phyloP scores from a whole-genome alignment of 2,797 vertebrate species.

The Hipposideros larvatus region DNA sequence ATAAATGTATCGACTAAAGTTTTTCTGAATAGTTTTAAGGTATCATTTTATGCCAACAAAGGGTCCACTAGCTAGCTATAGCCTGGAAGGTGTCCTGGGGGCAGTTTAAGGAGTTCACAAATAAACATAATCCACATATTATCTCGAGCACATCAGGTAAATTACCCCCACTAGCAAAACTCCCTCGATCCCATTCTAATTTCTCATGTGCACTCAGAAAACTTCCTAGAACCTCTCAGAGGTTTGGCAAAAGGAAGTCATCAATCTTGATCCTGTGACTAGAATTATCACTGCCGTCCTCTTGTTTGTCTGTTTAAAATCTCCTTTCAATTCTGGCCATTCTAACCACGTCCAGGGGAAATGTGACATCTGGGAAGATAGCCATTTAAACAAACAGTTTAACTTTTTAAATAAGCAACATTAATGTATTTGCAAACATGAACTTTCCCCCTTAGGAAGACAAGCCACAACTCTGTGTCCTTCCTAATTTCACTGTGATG shows the following conservation, averaged over 20 bases:
- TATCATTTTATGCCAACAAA: constrained; percentile 73
- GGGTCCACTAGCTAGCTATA: constrained; percentile 64
- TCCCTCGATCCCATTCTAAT: constrained; percentile 64
- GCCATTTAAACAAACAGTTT: background rate
- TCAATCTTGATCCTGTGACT: background rate
- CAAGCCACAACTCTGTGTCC: background rate
- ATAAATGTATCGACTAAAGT: constrained; percentile 73
- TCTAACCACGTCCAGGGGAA: background rate
- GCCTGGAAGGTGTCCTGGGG: constrained; percentile 71
- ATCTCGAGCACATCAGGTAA: constrained; percentile 65
- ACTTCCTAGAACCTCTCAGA: constrained; percentile 21
- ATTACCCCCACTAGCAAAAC: constrained; percentile 46
- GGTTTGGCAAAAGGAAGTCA: constrained; percentile 39
- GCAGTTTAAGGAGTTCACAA: constrained; percentile 65
- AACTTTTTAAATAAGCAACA: background rate
- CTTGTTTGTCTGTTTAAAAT: background rate
- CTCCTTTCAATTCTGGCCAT: background rate
- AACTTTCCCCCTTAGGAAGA: background rate
- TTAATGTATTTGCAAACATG: background rate
- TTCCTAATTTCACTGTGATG: background rate
- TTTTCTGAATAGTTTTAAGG: constrained; percentile 68
- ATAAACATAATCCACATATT: background rate
- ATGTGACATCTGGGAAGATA: background rate
- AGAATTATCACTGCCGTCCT: background rate
- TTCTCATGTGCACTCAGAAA: constrained; percentile 44